Evolutionary conservation across 1,140 invertebrate species (phyloP), one percentile per base, ranked within the genome.

Genomic region (Phthorimaea operculella): DNA sequence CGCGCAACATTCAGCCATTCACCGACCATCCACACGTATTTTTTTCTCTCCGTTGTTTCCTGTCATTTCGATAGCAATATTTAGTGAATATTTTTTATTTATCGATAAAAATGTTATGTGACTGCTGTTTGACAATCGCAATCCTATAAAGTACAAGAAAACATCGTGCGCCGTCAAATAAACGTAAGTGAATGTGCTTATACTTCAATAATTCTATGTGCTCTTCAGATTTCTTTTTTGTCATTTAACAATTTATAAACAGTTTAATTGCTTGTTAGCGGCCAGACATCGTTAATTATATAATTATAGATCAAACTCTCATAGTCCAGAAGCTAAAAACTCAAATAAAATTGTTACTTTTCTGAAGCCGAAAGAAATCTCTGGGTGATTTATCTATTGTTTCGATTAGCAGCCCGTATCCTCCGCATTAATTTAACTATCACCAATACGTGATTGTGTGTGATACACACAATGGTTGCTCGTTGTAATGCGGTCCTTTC

Each of bases 21-120:
- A 48, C 34, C 54, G 54, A 51, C 54, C 34, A 34, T 42, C 36
- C 60, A 73, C 75, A 79, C 76, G 72, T 79, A 72, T 80, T 76
- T 73, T 79, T 28, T 77, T 68, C 70, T 77, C 71, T 77, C 69
- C 70, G 68, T 72, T 80, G 70, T 79, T 83, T 80, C 79, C 72
- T 81, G 75, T 78, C 75, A 76, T 69, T 67, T 74, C 61, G 76
- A 70, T 76, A 68, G 75, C 73, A 79, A 55, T 61, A 58, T 51
- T 71, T 75, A 67, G 64, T 74, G 60, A 50, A 28, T 50, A 50
- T 50, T 50, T 28, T 69, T 69, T 68, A 63, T 64, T 73, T 69
- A 51, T 69, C 53, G 54, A 60, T 51, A 59, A 67, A 28, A 76
- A 76, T 71, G 60, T 70, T 74, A 66, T 68, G 61, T 59, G 62